Base-by-base conservation (phyloP, 2,797 vertebrate species). In the Sebastes vulpes region DNA sequence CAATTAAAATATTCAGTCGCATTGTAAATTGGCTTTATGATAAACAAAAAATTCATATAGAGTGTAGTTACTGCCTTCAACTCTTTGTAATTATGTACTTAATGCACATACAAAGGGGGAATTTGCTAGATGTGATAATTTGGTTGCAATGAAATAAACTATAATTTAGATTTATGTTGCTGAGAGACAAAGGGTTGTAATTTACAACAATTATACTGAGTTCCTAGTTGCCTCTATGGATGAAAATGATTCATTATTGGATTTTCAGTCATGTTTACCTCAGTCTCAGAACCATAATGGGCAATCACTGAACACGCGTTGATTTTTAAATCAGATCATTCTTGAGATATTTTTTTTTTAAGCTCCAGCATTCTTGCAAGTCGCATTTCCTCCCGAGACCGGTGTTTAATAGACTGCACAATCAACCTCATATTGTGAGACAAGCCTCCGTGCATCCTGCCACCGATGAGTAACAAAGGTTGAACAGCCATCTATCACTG, bases 371-470 rank as follows among this genome's bases (percentile, higher is more conserved):
- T 89, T 46, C 50, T 85, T 23, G 70, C 66, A 42, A 87, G 66
- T 80, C 72, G 80, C 64, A 20, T 79, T 81, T 85, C 86, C 91
- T 85, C 90, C 79, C 12, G 91, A 87, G 91, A 81, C 67, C 32
- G 65, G 48, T 74, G 75, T 91, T 90, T 91, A 92, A 92, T 90
- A 91, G 87, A 87, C 87, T 87, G 38, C 83, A 86, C 91, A 92
- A 94, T 94, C 92, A 94, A 90, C 91, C 93, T 93, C 93, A 90
- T 72, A 92, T 94, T 91, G 92, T 90, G 90, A 90, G 86, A 93
- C 83, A 81, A 87, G 83, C 82, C 77, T 84, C 69, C 14, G 74
- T 85, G 88, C 81, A 86, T 91, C 80, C 52, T 83, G 84, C 76
- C 71, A 53, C 84, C 67, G 58, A 92, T 71, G 86, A 92, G 86